A percentile compares a stretch with the other conserved stretches of the same genome.
phyloP scores from a whole-genome alignment of 2,888 invertebrate genomes.

The Melanotus villosus region DNA sequence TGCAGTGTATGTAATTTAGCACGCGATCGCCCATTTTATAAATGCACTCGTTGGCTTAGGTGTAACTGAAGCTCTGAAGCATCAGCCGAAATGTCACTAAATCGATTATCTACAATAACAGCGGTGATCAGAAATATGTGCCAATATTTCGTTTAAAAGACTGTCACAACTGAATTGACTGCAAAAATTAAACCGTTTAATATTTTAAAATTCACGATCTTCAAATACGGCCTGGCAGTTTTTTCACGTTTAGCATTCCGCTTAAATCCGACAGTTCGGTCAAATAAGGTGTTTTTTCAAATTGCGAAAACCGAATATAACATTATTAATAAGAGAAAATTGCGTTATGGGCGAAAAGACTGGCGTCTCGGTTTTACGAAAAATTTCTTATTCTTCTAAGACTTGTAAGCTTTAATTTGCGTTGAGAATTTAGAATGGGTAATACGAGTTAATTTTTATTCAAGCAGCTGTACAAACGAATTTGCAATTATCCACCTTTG shows the following conservation, averaged over 20 bases:
- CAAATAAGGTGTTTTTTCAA: not conserved
- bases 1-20: constrained; percentile 7
- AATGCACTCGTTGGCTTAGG: not conserved
- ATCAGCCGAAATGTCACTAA: constrained; percentile 12
- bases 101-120: constrained; percentile 18
- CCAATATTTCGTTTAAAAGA: constrained; percentile 4
- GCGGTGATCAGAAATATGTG: not conserved
- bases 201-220: constrained; percentile 6
- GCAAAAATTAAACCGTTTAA: not conserved
- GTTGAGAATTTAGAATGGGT: constrained; percentile 19
- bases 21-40: constrained; percentile 5
- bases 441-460: constrained; percentile 34
- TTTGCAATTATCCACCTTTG: constrained; percentile 27
- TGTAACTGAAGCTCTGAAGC: not conserved
- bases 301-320: not conserved
- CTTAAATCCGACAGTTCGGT: not conserved
- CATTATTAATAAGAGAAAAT: constrained; percentile 4
- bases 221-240: not conserved
- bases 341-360: not conserved
- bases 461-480: constrained; percentile 28
- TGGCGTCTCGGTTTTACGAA: not conserved
- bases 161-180: not conserved
- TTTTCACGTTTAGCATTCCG: constrained; percentile 8
- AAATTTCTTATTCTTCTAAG: constrained; percentile 15
- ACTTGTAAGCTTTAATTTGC: constrained; percentile 16